Evolutionary conservation across 2,888 invertebrate species (phyloP).

Genomic region (Julus scanicus): DNA sequence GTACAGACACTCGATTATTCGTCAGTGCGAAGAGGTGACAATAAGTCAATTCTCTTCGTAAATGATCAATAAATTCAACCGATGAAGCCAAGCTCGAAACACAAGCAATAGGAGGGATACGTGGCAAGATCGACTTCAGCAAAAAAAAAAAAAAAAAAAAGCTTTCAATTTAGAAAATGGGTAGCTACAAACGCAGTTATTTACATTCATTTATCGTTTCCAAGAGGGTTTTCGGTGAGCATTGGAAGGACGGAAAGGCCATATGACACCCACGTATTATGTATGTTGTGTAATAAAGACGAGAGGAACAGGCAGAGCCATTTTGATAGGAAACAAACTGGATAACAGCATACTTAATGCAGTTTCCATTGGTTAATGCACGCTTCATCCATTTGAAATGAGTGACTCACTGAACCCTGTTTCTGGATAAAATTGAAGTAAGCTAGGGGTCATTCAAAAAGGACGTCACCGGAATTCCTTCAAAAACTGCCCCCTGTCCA

Average conservation of each 20-base stretch:
- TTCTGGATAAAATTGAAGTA: background rate
- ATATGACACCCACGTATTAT: background rate
- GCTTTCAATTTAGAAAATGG: conserved; percentile 22
- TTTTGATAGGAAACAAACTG: background rate
- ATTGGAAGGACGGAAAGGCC: background rate
- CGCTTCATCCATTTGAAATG: background rate
- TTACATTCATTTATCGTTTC: conserved; percentile 17
- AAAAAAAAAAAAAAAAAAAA: background rate
- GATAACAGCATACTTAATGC: background rate
- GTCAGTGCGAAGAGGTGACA: background rate
- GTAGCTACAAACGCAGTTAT: background rate
- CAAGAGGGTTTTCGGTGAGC: background rate
- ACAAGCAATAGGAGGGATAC: background rate
- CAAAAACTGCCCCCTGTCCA: no score
- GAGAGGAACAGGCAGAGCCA: background rate
- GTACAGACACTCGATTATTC: conserved; percentile 16
- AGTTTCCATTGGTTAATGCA: background rate
- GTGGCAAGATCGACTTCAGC: background rate
- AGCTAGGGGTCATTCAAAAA: no score
- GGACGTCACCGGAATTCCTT: no score
- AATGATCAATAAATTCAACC: conserved; percentile 19
- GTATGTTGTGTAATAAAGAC: background rate
- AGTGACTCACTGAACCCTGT: background rate
- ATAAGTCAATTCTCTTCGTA: conserved; percentile 26
- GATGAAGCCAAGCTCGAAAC: background rate